Base-by-base conservation (phyloP, 92 coral and sea anemone species). In the Blastomussa wellsi region DNA sequence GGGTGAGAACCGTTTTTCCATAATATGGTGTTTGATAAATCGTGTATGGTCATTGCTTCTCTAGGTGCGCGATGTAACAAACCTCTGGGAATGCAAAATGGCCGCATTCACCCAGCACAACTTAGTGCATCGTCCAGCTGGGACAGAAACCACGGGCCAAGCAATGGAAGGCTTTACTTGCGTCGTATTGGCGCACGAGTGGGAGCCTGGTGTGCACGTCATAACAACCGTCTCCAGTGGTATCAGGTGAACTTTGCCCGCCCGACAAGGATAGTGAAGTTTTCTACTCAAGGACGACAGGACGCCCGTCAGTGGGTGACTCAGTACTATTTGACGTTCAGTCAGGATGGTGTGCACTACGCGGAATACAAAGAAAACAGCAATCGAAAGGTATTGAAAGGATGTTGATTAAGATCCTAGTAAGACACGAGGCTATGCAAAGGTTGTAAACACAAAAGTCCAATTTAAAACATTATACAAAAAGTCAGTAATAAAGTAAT, bases 161-260 rank as follows among this genome's bases (percentile, higher is more conserved):
- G 59, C 80, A 77, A 83, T 24, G 95, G 88, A 16, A 88, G 95
- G 13, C 81, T 92, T 51, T 76, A 82, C 75, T 28, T 60, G 60
- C 60, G 60, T 39, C 75, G 86, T 6, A 60, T 36, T 0, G 83
- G 92, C 22, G 55, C 73, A 4, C 75, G 84, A 35, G 76, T 90
- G 12, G 95, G 92, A 10, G 92, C 92, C 74, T 94, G 98, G 98
- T 74, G 90, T 62, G 88, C 93, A 1, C 74, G 77, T 2, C 84
- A 85, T n/a, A 92, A 86, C 80, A 90, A 90, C 81, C 95, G 85
- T 37, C 86, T 85, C 55, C 98, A 94, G 73, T 94, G 95, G 95
- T 79, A 79, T 38, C 89, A 81, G 89, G 84, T 94, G 1, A 88
- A 94, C 83, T 92, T 94, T 82, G 92, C 76, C 15, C 85, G 86